Conservation (phyloP, 2,888 invertebrate genomes). For the Stratiomys singularior region DNA sequence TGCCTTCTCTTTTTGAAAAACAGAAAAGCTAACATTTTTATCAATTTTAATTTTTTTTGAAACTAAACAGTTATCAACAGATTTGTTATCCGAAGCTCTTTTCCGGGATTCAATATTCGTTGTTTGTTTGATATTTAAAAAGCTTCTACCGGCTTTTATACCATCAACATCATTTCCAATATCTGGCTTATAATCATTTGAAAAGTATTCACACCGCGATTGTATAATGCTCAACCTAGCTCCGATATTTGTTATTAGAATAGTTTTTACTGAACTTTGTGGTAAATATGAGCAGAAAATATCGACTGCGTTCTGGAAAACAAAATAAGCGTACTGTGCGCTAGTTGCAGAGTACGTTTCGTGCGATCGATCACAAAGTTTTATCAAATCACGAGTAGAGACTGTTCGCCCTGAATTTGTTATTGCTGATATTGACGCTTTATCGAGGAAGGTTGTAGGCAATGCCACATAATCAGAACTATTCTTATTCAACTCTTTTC, state of each 20-base stretch:
- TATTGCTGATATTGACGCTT: conserved; percentile 52
- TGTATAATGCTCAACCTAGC: conserved; percentile 83
- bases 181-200: conserved; percentile 80
- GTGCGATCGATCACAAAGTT: conserved; percentile 86
- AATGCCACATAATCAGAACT: conserved; percentile 51
- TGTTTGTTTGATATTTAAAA: conserved; percentile 63
- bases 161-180: conserved; percentile 69
- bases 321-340: conserved; percentile 64
- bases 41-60: conserved; percentile 59
- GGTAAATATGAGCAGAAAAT: conserved; percentile 86
- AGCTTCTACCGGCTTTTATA: conserved; percentile 79
- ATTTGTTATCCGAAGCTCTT: conserved; percentile 45
- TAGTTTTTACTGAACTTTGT: conserved; percentile 72
- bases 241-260: conserved; percentile 79
- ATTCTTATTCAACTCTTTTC: conserved; percentile 63
- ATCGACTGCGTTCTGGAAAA: conserved; percentile 88
- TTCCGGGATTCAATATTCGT: conserved; percentile 7
- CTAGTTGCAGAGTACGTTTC: conserved; percentile 79
- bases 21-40: conserved; percentile 49
- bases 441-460: conserved; percentile 10
- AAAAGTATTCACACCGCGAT: conserved; percentile 84
- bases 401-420: conserved; percentile 71
- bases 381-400: conserved; percentile 89
- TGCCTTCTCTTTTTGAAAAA: conserved; percentile 47
- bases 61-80: neutral